Base-by-base conservation (phyloP, 2,797 vertebrate species). In the Limosa lapponica region DNA sequence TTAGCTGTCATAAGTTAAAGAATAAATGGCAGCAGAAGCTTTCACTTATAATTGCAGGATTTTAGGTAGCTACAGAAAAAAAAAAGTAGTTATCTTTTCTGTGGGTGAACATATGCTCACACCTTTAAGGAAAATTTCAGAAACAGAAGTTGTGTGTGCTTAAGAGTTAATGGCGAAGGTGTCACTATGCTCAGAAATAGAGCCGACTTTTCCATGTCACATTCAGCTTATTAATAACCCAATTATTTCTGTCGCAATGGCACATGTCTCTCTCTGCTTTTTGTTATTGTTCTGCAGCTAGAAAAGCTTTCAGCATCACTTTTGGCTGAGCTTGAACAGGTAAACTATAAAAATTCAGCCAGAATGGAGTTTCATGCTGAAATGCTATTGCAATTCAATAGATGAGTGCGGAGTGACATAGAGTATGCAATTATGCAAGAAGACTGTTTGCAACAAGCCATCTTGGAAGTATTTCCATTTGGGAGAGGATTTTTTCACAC, bases 391-490 rank as follows among this genome's bases (percentile, higher is more conserved):
- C 82, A 95, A 86, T 90, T 95, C 79, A 91, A 57, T 30, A 80
- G 49, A 69, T 62, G 75, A 87, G 79, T 58, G 82, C 41, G 94
- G 92, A 96, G 79, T 95, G 94, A 96, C 92, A 96, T 0, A 81
- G 92, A 96, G 54, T 74, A 86, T 79, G 82, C 82, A 94, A 94
- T 96, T 96, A 96, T 90, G 80, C 85, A 86, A 94, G 85, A 93
- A 65, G 81, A 85, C 82, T 79, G 89, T 94, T 96, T 95, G 94
- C 84, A 85, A 94, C 72, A 88, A 97, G 82, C 87, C 87, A 90
- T 95, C 92, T 96, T 95, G 79, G 80, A 96, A 96, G 87, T 55
- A 75, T 65, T 96, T 94, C 74, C 79, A 96, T 91, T 95, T 86
- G 79, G 67, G 55, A 94, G 89, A 82, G 61, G 41, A 78, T 61